phyloP scores from a whole-genome alignment of 2,113 vertebrate species.

The Anseranas semipalmata region DNA sequence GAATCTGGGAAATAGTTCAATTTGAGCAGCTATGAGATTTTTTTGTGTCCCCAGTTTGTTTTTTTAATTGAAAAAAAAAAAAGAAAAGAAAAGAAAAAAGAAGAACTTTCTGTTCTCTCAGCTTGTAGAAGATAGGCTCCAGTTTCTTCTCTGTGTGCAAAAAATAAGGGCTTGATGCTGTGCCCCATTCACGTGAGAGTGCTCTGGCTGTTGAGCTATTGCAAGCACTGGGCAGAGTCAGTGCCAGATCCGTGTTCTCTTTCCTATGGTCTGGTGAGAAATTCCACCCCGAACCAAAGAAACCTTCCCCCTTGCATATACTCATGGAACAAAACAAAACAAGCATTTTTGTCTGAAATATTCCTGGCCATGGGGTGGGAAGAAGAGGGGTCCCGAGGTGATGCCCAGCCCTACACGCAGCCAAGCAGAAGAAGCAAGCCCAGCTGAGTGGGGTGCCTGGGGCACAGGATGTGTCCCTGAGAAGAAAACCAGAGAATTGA shows the following conservation, averaged over 20 bases:
- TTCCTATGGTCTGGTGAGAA: neutral
- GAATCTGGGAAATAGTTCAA: neutral
- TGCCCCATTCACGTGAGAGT: neutral
- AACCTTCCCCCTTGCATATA: neutral
- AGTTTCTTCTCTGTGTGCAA: neutral
- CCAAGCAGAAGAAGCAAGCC: neutral
- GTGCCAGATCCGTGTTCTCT: neutral
- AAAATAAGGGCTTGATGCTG: neutral
- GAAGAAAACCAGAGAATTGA: neutral
- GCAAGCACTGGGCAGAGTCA: neutral
- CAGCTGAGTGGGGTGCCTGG: neutral
- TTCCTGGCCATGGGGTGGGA: neutral
- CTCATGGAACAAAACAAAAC: neutral
- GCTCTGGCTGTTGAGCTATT: neutral
- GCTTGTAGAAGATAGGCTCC: neutral
- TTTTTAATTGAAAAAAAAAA: neutral
- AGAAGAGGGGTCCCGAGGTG: neutral
- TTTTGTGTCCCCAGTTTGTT: neutral
- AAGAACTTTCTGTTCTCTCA: neutral
- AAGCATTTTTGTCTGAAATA: neutral
- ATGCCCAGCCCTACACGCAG: neutral
- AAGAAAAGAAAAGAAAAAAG: accelerated
- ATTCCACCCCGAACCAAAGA: neutral
- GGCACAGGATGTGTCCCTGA: neutral
- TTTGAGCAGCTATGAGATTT: neutral